Evolutionary conservation across 2,888 invertebrate species (phyloP).

Genomic region (Tetrapedia diversipes): DNA sequence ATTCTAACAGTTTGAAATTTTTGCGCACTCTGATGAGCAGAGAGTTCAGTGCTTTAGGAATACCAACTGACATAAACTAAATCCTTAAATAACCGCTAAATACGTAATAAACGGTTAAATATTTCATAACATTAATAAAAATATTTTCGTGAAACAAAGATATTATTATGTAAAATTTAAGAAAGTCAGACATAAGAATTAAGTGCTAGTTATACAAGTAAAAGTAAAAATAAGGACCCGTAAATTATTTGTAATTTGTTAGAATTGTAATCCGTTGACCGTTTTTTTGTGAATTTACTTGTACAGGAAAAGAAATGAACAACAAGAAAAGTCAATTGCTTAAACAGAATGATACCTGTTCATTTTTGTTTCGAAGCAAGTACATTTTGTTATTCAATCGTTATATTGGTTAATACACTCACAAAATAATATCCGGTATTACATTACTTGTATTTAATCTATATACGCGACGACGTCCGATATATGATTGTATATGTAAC

Average conservation of each 20-base stretch:
- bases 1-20: no score
- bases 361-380: conserved; percentile 1
- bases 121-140: conserved; percentile 58
- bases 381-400: neutral
- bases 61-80: no score
- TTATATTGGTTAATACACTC: neutral
- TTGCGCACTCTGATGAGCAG: no score
- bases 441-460: conserved; percentile 7
- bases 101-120: conserved; percentile 43
- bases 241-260: conserved; percentile 2
- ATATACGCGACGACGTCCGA: conserved; percentile 13
- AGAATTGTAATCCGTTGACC: conserved; percentile 13
- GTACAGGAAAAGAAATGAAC: neutral
- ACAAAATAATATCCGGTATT: conserved; percentile 5
- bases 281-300: neutral
- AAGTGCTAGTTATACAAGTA: neutral
- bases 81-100: no score
- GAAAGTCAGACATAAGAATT: conserved; percentile 26
- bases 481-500: conserved; percentile 13
- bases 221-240: neutral
- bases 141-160: conserved; percentile 47
- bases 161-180: conserved; percentile 21
- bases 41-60: no score
- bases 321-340: conserved; percentile 24
- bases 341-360: neutral